A percentile compares a stretch with the other conserved stretches of the same genome.
These are phyloP conservation scores for Axea sp. DNA, from an alignment of 2,888 invertebrate species.

Conservation along the genomic window DNA sequence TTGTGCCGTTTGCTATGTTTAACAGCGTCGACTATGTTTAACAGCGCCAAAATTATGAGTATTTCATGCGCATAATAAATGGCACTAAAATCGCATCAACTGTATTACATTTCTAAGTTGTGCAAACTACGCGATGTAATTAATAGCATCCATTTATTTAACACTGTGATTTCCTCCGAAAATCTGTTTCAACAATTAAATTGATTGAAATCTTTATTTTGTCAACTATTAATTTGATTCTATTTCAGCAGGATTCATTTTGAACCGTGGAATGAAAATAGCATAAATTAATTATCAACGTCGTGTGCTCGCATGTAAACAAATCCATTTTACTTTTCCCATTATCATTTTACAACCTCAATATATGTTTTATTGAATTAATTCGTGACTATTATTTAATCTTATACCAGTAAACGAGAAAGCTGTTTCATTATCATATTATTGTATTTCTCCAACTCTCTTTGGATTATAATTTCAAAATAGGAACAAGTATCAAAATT, in stretches of 20 bases:
- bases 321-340: too few relatives aligned
- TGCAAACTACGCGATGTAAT: slow-evolving; percentile 21
- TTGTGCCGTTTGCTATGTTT: too few relatives aligned
- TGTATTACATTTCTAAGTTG: slow-evolving; percentile 24
- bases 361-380: too few relatives aligned
- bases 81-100: slow-evolving; percentile 26
- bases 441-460: too few relatives aligned
- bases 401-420: too few relatives aligned
- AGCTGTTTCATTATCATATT: too few relatives aligned
- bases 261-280: slow-evolving; percentile 5
- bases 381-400: too few relatives aligned
- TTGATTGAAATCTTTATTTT: slow-evolving; percentile 29
- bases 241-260: background rate
- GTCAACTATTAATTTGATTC: slow-evolving; percentile 6
- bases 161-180: slow-evolving; percentile 11
- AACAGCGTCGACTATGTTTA: too few relatives aligned
- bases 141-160: slow-evolving; percentile 38
- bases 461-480: too few relatives aligned
- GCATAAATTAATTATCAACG: background rate
- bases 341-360: too few relatives aligned
- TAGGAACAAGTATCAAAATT: too few relatives aligned
- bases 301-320: too few relatives aligned
- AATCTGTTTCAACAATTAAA: slow-evolving; percentile 8
- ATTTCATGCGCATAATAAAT: slow-evolving; percentile 44
- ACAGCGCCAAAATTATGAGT: slow-evolving; percentile 32